Base-by-base conservation (phyloP, 1,140 invertebrate genomes). In the Tenebrio molitor region DNA sequence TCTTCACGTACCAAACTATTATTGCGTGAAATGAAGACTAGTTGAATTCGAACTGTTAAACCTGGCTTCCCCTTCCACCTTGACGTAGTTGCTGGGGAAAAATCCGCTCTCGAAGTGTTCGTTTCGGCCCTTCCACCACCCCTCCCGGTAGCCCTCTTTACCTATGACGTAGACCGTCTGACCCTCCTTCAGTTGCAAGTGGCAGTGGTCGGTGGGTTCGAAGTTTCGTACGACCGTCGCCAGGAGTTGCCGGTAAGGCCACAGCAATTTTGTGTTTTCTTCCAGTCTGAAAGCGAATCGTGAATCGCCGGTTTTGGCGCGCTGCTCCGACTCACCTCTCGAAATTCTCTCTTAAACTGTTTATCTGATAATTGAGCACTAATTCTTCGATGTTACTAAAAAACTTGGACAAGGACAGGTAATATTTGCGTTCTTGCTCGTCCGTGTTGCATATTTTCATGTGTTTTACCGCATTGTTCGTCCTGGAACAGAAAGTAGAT, bases 331-430 rank as follows among this genome's bases (percentile, higher is more conserved):
- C 17, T 81, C 82, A 91, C 90, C 91, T 90, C n/a, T 91, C 91
- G 84, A 98, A 98, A 83, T 96, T 97, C 85, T 97, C 95, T 1
- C 90, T 89, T 50, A 98, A 85, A 80, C 93, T 95, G 69, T 91
- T 92, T 50, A 92, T 88, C 83, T 97, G 92, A 83, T 98, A 98
- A 84, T 93, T 96, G 39, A 91, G 90, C 44, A 98, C 91, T 17
- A 98, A 86, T 82, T 97, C 95, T 77, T 95, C 91, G 64, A 96
- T 89, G 78, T 91, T 93, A 79, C 92, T 92, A 81, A 98, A 98
- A 82, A 92, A 96, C 53, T 95, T 88, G n/a, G 93, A 92, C 80
- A 95, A 91, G 10, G 94, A 96, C 14, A 98, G 85, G 84, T 90
- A 97, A 83, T 92, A 95, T 53, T 90, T 89, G 39, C 89, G 85